phyloP scores from a whole-genome alignment of 2,797 vertebrate species.

The Melanotaenia parkinsoni region DNA sequence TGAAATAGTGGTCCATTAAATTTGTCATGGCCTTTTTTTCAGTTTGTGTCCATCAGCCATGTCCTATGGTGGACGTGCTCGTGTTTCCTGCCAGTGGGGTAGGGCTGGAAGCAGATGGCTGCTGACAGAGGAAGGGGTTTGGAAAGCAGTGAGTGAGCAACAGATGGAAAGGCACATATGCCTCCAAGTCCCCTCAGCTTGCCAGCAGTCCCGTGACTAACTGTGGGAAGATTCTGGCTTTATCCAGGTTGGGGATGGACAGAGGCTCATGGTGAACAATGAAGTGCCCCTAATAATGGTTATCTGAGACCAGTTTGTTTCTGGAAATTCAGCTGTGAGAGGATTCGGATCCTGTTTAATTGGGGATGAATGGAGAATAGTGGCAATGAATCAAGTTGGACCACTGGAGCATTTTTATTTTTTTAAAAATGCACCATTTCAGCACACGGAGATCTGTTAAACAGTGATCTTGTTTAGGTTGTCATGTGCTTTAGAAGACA shows the following conservation, averaged over 20 bases:
- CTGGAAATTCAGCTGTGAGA: constrained; percentile 49
- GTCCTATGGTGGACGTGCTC: constrained; percentile 78
- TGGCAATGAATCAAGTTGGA: constrained; percentile 36
- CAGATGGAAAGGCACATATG: constrained; percentile 85
- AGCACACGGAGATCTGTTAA: constrained; percentile 22
- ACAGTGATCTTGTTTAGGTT: constrained; percentile 39
- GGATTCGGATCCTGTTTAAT: constrained; percentile 53
- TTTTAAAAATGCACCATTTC: constrained; percentile 2
- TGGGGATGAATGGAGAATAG: constrained; percentile 36
- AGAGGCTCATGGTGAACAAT: constrained; percentile 62
- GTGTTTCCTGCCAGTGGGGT: constrained; percentile 82
- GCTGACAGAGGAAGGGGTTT: constrained; percentile 83
- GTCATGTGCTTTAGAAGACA: constrained; percentile 36
- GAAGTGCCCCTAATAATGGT: constrained; percentile 60
- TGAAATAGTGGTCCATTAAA: constrained; percentile 40
- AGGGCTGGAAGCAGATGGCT: constrained; percentile 86
- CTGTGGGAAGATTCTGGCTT: constrained; percentile 78
- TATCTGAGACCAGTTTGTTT: constrained; percentile 55
- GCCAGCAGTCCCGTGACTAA: constrained; percentile 85
- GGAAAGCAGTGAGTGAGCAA: constrained; percentile 81
- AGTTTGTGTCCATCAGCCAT: constrained; percentile 72
- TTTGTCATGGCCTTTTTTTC: constrained; percentile 39
- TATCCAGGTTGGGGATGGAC: constrained; percentile 73
- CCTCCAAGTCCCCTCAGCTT: constrained; percentile 80
- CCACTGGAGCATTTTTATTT: neutral